Conservation (phyloP, 2,113 vertebrate species). For the Tragelaphus scriptus region DNA sequence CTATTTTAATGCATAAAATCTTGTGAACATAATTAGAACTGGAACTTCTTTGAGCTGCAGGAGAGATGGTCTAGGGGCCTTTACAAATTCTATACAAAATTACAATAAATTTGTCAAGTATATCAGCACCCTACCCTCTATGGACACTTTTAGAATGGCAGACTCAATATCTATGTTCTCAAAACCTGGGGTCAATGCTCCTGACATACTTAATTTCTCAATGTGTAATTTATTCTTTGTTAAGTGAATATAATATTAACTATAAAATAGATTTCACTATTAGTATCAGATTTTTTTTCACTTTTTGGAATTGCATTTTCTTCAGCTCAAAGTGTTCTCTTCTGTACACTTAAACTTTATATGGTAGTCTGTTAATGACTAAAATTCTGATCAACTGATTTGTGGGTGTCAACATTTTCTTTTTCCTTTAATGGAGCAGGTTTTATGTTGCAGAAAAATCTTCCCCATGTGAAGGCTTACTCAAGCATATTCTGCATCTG, state of each 20-base stretch:
- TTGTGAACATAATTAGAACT: neutral
- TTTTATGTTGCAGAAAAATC: constrained; percentile 50
- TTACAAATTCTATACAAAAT: neutral
- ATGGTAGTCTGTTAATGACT: neutral
- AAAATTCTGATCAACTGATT: constrained; percentile 12
- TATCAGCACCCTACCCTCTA: neutral
- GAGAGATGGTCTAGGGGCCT: neutral
- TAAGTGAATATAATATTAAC: neutral
- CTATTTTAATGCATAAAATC: neutral
- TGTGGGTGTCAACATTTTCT: constrained; percentile 25
- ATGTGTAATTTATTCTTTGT: neutral
- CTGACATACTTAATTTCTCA: neutral
- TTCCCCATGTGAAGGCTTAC: constrained; percentile 32
- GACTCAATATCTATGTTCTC: neutral
- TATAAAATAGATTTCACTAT: neutral
- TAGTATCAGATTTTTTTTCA: neutral
- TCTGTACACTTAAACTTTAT: neutral
- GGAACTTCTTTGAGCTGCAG: neutral
- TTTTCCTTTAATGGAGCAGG: constrained; percentile 38
- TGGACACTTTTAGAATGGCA: neutral
- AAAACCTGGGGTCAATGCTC: neutral
- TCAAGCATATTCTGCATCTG: neutral
- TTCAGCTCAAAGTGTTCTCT: neutral
- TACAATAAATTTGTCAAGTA: neutral
- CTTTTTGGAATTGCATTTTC: neutral